Evolutionary conservation across 2,888 invertebrate species (phyloP).

Genomic region (Eupithecia dodoneata): DNA sequence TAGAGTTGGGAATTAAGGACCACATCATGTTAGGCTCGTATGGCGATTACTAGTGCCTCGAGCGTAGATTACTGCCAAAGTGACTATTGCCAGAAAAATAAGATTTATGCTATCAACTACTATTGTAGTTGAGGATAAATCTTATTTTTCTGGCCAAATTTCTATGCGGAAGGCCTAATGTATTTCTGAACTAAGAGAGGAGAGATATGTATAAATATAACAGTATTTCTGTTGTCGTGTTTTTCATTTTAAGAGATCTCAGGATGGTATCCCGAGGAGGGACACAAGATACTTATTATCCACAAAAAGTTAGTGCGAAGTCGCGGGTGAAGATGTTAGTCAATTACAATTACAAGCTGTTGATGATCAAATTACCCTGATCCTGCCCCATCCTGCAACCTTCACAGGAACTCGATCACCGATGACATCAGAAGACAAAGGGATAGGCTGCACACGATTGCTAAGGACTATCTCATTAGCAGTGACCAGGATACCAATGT

Average conservation of each 20-base stretch:
- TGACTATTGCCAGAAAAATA: too few relatives aligned
- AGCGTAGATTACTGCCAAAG: too few relatives aligned
- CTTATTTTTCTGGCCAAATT: too few relatives aligned
- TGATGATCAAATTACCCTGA: conserved; percentile 51
- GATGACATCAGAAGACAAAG: conserved; percentile 47
- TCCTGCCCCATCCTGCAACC: conserved; percentile 70
- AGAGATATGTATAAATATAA: too few relatives aligned
- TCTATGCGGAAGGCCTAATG: too few relatives aligned
- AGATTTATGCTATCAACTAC: too few relatives aligned
- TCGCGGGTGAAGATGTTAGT: background rate
- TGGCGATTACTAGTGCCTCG: too few relatives aligned
- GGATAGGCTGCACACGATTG: conserved; percentile 43
- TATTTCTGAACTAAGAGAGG: too few relatives aligned
- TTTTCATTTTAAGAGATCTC: too few relatives aligned
- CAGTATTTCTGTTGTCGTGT: too few relatives aligned
- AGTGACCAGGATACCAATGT: conserved; percentile 63
- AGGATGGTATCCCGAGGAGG: background rate
- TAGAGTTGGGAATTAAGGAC: background rate
- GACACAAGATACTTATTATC: background rate
- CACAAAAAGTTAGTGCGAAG: background rate
- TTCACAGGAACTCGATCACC: conserved; percentile 45
- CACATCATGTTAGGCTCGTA: too few relatives aligned
- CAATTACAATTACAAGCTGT: background rate
- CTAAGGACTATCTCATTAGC: conserved; percentile 37
- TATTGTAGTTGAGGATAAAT: too few relatives aligned